Evolutionary conservation across 2,797 vertebrate species (phyloP), one percentile per base, ranked within the genome.

Genomic region (Cyprinella venusta): DNA sequence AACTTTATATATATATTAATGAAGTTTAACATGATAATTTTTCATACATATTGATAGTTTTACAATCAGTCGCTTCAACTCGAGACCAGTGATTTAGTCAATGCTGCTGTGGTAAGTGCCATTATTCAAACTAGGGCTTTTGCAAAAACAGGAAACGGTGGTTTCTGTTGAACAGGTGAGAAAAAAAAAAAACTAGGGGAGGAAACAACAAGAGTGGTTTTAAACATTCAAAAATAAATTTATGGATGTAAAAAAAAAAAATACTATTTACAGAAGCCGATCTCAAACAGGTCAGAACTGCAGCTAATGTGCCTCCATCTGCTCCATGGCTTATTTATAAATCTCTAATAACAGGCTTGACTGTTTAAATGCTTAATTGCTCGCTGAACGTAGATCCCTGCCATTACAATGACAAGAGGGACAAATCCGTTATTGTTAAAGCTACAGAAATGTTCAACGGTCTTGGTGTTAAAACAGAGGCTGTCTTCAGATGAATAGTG

Each of bases 311-410:
- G 56, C 64, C 61, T 84, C 36, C 33, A 68, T 56, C 64, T 64
- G 21, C n/a, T 76, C 75, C 24, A 59, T 76, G 80, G 61, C 82
- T 82, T 85, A 84, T 85, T 86, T 82, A 76, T 82, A 82, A 38
- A 76, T 76, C 79, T 84, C 65, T 87, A 86, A 87, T 87, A 78
- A 80, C 72, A 86, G 80, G 85, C 65, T 64, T 86, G 82, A 81
- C 77, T 30, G 30, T 86, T 67, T 86, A 59, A 70, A 78, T 86
- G 64, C 79, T 70, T 83, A 87, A 89, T 81, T 86, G 65, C 81
- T 79, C 5, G 24, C 75, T 85, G 38, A 56, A 50, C n/a, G 10
- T 38, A 69, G 61, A 69, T 81, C 33, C 59, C 75, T 85, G 79
- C 56, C 76, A 86, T 85, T 83, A 85, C 42, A 84, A 64, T 77